phyloP scores from a whole-genome alignment of 2,797 vertebrate genomes.

The Danio jaintianensis region DNA sequence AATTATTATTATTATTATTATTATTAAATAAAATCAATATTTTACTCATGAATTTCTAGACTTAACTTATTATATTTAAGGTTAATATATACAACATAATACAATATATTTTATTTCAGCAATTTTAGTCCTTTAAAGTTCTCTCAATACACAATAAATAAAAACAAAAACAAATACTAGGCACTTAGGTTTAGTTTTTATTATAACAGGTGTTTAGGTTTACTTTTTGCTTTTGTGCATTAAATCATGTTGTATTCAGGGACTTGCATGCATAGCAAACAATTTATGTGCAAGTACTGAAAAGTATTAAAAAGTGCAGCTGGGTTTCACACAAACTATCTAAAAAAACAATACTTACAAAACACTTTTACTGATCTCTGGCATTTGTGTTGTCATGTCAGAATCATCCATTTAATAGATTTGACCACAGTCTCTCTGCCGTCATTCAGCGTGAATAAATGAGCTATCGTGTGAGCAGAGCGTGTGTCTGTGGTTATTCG shows the following conservation, averaged over 20 bases:
- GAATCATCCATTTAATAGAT: conserved; percentile 21
- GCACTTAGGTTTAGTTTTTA: background rate
- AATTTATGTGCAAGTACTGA: background rate
- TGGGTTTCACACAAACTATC: background rate
- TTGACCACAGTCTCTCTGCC: conserved; percentile 10
- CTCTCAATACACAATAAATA: too few species aligned
- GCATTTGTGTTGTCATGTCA: background rate
- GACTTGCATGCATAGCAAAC: background rate
- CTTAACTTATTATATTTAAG: too few species aligned
- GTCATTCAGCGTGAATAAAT: conserved; percentile 1
- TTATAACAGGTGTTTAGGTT: background rate
- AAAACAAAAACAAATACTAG: too few species aligned
- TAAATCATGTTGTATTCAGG: background rate
- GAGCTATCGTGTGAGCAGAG: background rate
- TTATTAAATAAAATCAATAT: background rate
- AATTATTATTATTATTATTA: background rate
- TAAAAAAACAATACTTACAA: background rate
- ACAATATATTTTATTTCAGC: too few species aligned
- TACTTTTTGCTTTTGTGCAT: background rate
- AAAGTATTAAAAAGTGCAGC: background rate
- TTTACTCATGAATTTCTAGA: background rate
- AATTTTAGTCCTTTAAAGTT: too few species aligned
- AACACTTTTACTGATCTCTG: background rate
- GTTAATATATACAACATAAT: too few species aligned
- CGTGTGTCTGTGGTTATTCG: background rate